Base-by-base conservation (phyloP, 1,140 invertebrate species). In the Globodera ellingtonae region DNA sequence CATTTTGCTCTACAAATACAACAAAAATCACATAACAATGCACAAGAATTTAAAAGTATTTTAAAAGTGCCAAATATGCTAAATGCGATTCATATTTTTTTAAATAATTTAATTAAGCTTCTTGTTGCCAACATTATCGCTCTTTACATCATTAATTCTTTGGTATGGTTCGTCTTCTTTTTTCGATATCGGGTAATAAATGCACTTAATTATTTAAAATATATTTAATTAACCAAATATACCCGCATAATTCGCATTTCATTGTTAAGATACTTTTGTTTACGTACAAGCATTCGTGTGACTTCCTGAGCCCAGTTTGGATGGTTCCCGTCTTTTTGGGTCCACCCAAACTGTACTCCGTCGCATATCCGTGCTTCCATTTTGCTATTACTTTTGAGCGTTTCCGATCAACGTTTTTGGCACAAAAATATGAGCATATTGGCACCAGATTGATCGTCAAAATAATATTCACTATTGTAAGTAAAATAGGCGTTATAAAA, bases 351-450 rank as follows among this genome's bases (percentile, higher is more conserved):
- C 24, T 76, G 47, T 67, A 76, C 47, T 67, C 44, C 48, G 48
- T 76, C 67, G 75, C 75, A 10, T 76, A 62, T 47, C 75, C 75
- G 5, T 35, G 4, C 10, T 76, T 76, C 47, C 75, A 76, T 67
- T 76, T 76, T 76, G 62, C 62, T 15, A 59, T 76, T 24, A 48
- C 62, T 44, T 67, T 76, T 66, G 75, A 76, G 66, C 75, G 75
- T 35, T 18, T 67, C 7, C 62, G 75, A 47, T 50, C 75, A 67
- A 76, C 75, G 8, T 47, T 69, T 67, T 66, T 59, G 21, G 62
- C 62, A 21, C n/a, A 76, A 76, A 59, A n/a, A 59, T 76, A 76
- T 66, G 75, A 76, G 15, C 15, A 18, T 4, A 62, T 62, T 18
- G 10, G 56, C 56, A 62, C 56, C 13, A 10, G 18, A 18, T n/a